Evolutionary conservation across 2,888 invertebrate species (phyloP).

Genomic region (Phragmatobia fuliginosa): DNA sequence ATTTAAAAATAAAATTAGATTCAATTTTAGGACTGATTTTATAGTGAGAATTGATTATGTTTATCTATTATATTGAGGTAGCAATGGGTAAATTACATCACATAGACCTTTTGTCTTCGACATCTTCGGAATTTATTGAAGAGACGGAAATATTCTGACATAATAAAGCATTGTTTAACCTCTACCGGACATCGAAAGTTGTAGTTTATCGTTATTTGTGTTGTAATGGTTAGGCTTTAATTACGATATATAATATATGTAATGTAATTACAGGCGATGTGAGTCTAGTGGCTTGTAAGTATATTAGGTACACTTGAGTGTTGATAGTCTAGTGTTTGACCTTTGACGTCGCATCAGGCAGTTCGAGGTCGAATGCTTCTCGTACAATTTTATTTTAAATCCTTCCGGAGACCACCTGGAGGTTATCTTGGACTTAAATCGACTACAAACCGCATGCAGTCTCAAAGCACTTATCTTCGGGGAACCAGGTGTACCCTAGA

Average conservation of each 20-base stretch:
- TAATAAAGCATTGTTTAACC: constrained; percentile 32
- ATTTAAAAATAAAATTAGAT: background rate
- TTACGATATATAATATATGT: constrained; percentile 12
- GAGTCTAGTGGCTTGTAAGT: background rate
- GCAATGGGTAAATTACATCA: constrained; percentile 23
- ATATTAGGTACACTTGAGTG: background rate
- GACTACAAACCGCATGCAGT: too few species aligned
- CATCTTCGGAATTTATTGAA: background rate
- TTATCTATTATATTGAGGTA: background rate
- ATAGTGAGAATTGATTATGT: background rate
- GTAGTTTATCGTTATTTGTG: constrained; percentile 17
- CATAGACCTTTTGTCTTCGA: constrained; percentile 16
- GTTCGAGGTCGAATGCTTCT: background rate
- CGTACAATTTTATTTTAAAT: too few species aligned
- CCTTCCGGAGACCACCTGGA: too few species aligned
- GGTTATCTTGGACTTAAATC: too few species aligned
- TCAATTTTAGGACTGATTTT: background rate
- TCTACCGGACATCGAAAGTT: constrained; percentile 12
- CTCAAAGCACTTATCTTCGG: too few species aligned
- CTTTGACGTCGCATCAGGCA: background rate
- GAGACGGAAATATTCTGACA: constrained; percentile 15
- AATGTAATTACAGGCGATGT: background rate
- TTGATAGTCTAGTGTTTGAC: background rate
- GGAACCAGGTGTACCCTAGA: too few species aligned
- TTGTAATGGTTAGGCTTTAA: constrained; percentile 11